Evolutionary conservation across 2,113 vertebrate genomes (phyloP), one percentile per base, ranked within the genome.

Genomic region (Semnornis frantzii): DNA sequence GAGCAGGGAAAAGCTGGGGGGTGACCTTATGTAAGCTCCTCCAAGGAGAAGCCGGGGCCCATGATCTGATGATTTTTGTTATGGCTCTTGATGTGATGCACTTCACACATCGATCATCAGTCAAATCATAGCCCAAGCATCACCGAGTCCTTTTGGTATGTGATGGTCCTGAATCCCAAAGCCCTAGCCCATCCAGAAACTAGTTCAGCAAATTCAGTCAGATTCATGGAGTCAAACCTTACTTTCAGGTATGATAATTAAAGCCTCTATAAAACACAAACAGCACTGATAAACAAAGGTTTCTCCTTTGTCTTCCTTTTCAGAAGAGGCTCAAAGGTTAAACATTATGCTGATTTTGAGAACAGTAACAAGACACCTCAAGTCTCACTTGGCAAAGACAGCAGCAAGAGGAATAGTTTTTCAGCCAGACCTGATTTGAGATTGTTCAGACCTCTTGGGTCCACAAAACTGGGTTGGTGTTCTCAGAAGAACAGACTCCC

Each of bases 401-500:
- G 63, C 15, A 2, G 59, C 1, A 0, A 91, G 76, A 91, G 77
- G 48, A 68, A 91, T 4, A 87, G 76, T 21, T 84, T 37, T n/a
- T 44, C 91, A 94, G 92, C 50, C 87, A 91, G 91, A 91, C 85
- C 93, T 92, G 87, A 92, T 96, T 83, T 78, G 90, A 97, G 87
- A 94, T 93, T 87, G 76, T 28, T 95, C 87, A 97, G 94, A 94
- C 87, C 95, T 93, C 96, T 50, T 78, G 94, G 87, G 95, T 91
- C 90, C 60, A 70, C 83, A 93, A 97, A 97, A 95, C 90, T 94
- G 93, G 94, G 95, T 96, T 97, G 95, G 90, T 9, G 1, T 86
- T 94, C 96, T 97, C 94, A 88, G 87, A 95, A 96, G 96, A 97
- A 84, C 93, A 86, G 82, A 37, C 62, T 97, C 94, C 93, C 95